phyloP scores from a whole-genome alignment of 2,113 vertebrate species.

The Protobothrops mucrosquamatus region DNA sequence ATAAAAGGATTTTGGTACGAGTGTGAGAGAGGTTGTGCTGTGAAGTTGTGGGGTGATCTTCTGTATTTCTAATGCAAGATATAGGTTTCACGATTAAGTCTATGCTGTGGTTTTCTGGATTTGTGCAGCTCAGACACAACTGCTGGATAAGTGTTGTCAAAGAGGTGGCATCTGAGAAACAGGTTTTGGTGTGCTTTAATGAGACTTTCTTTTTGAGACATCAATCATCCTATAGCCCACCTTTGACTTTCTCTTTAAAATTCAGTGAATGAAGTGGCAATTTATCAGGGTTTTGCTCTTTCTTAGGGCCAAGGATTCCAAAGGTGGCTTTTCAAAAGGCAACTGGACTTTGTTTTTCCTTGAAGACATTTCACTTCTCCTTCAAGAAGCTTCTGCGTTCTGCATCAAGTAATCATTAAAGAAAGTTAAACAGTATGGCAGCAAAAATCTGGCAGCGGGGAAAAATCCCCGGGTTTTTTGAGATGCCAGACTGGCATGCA shows the following conservation, averaged over 20 bases:
- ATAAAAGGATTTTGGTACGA: not conserved
- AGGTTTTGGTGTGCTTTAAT: not conserved
- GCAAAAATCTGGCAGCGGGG: too few species aligned
- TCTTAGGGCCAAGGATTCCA: not conserved
- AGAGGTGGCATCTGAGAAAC: not conserved
- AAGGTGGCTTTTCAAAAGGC: too few species aligned
- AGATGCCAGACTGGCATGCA: too few species aligned
- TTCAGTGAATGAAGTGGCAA: not conserved
- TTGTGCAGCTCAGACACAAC: not conserved
- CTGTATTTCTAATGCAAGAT: not conserved
- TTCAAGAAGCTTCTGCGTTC: too few species aligned
- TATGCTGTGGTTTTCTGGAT: not conserved
- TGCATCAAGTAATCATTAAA: too few species aligned
- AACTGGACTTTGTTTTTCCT: too few species aligned
- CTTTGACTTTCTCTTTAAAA: not conserved
- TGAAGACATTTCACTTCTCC: too few species aligned
- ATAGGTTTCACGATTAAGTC: not conserved
- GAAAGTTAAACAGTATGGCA: too few species aligned
- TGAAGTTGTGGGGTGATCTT: not conserved
- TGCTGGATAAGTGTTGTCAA: not conserved
- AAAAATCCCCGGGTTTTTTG: too few species aligned
- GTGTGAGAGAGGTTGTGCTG: not conserved
- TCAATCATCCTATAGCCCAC: not conserved
- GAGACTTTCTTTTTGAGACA: not conserved
- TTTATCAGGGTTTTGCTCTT: not conserved